These are phyloP conservation scores for Nothoprocta pentlandii DNA, from an alignment of 2,113 vertebrate genomes.

Conservation along the genomic window DNA sequence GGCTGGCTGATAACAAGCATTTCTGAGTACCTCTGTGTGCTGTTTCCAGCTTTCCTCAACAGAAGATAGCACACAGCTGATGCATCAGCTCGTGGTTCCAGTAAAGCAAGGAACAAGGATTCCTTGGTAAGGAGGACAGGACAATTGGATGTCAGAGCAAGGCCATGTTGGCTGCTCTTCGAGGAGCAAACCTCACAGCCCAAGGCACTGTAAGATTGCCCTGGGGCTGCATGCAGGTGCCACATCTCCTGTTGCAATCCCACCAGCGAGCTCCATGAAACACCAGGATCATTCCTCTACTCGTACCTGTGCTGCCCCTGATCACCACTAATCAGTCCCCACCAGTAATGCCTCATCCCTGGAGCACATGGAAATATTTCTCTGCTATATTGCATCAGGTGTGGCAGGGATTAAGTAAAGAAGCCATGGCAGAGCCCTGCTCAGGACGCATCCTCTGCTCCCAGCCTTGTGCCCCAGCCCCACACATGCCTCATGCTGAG, in stretches of 20 bases:
- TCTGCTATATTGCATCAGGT: background rate
- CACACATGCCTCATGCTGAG: background rate
- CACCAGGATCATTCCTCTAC: fast-evolving
- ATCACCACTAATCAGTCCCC: background rate
- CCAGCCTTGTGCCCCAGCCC: background rate
- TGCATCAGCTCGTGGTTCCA: background rate
- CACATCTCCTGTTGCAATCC: background rate
- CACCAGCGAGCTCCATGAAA: background rate
- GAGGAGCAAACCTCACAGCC: background rate
- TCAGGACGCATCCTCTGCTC: background rate
- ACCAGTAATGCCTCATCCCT: background rate
- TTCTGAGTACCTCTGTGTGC: background rate
- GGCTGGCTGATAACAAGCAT: background rate
- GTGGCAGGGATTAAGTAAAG: background rate
- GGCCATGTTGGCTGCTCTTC: background rate
- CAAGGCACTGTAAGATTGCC: background rate
- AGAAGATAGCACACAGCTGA: background rate
- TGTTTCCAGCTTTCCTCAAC: background rate
- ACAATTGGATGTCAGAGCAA: background rate
- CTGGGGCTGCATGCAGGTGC: background rate
- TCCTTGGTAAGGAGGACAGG: background rate
- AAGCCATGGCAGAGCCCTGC: background rate
- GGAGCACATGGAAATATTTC: background rate
- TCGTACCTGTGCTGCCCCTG: background rate
- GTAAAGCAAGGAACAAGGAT: too few species aligned